Percentiles rank a stretch among this genome's conserved stretches.
phyloP scores from a whole-genome alignment of 2,797 vertebrate species.

The Aphelocoma californica region DNA sequence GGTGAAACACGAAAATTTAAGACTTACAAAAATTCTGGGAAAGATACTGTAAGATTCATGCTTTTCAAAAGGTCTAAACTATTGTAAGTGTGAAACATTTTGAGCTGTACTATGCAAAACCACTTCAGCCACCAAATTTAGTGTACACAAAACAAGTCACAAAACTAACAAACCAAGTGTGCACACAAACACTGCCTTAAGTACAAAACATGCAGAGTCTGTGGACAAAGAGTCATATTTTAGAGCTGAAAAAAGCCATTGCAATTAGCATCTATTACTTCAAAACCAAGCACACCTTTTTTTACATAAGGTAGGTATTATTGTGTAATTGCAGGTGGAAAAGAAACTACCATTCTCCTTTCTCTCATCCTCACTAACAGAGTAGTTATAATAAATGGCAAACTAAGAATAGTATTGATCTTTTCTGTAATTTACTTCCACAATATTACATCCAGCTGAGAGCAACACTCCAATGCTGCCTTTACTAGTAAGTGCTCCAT shows the following conservation, averaged over 20 bases:
- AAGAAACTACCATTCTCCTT: neutral
- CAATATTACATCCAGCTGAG: neutral
- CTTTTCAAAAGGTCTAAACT: neutral
- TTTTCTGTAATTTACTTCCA: neutral
- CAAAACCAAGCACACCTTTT: neutral
- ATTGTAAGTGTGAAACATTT: neutral
- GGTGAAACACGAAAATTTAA: neutral
- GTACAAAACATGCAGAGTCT: neutral
- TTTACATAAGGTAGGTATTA: neutral
- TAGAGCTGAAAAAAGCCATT: neutral
- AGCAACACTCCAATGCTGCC: neutral
- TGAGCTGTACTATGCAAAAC: neutral
- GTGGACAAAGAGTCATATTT: neutral
- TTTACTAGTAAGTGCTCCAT: neutral
- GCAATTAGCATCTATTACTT: neutral
- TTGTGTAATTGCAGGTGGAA: neutral
- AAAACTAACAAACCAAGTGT: neutral
- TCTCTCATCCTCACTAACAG: neutral
- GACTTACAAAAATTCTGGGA: neutral
- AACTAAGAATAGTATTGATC: neutral
- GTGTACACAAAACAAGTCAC: neutral
- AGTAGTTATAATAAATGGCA: neutral
- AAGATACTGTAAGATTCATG: neutral
- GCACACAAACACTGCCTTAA: neutral
- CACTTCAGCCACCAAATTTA: neutral